These are phyloP conservation scores for Pachycephala philippinensis DNA, from an alignment of 2,113 vertebrate species.

Conservation along the genomic window DNA sequence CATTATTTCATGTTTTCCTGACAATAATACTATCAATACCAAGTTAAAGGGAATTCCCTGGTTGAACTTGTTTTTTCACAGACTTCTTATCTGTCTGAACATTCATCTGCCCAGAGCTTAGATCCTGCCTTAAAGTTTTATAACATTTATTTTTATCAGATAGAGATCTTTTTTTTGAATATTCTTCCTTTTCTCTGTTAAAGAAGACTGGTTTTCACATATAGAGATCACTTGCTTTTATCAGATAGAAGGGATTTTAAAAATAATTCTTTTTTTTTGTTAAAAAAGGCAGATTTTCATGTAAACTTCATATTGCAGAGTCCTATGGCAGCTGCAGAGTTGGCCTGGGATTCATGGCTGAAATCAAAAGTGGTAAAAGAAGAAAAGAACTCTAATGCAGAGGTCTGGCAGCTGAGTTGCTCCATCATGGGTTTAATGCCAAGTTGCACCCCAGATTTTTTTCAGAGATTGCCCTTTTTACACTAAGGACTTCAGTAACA, in stretches of 20 bases:
- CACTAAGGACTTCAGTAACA: background rate
- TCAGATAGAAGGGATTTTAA: background rate
- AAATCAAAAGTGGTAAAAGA: background rate
- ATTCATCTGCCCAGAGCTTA: conserved; percentile 20
- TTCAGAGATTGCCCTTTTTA: background rate
- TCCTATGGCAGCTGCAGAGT: background rate
- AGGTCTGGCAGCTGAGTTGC: background rate
- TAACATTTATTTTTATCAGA: conserved; percentile 2
- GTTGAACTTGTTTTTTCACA: background rate
- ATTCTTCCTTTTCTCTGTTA: background rate
- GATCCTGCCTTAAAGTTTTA: background rate
- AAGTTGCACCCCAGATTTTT: background rate
- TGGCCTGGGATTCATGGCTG: background rate
- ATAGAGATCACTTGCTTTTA: background rate
- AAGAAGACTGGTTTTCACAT: background rate
- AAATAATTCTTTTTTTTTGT: background rate
- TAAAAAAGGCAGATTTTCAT: background rate
- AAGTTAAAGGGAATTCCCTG: conserved; percentile 48
- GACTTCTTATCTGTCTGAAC: conserved; percentile 27
- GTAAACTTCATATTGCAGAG: background rate
- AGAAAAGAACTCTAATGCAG: background rate
- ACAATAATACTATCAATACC: conserved; percentile 14
- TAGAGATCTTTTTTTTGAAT: background rate
- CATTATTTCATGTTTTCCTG: conserved; percentile 7
- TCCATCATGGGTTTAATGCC: background rate